Base-by-base conservation (phyloP, 2,797 vertebrate species). In the Halcyon chelicuti region DNA sequence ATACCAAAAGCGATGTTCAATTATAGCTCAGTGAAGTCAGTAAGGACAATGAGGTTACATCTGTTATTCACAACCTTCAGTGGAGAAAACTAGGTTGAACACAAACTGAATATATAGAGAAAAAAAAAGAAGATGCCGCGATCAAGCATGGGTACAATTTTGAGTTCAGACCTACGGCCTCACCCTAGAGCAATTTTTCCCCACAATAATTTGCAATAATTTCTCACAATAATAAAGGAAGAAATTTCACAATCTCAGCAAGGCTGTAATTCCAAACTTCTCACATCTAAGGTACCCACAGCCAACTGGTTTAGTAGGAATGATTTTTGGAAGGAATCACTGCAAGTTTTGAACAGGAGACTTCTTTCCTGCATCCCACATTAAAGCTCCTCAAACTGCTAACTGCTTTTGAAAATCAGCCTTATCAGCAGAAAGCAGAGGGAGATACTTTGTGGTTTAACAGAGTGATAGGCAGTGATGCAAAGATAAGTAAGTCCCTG, bases 11-110 rank as follows among this genome's bases (percentile, higher is more conserved):
- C 8, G 1, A 49, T 85, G 93, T 96, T 96, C 96, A 97, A 96
- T 96, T 97, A 96, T 97, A 97, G 94, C 94, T 96, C 93, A 74
- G 90, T 93, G 95, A 93, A 96, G 96, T 95, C 90, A 94, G 88
- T 95, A 90, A 97, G 96, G 96, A 96, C 96, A 94, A 95, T 92
- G 86, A 96, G 96, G 96, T 96, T 96, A 95, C 93, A 95, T 95
- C 96, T 97, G 95, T 95, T 96, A 82, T 93, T 95, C 95, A 93
- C 88, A 96, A 19, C 67, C 86, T 96, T 96, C 94, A 90, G 71
- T 79, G 57, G 19, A 90, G 90, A 95, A 96, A 96, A 96, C 70
- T 96, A 90, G 94, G 95, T 96, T 97, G 94, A 71, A 73, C 33
- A 23, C 51, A 94, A 88, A 92, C 73, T 42, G 62, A 87, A 88